Percentiles rank a stretch among this genome's conserved stretches.
Evolutionary conservation across 1,140 invertebrate species (phyloP).

Genomic region (Monochamus saltuarius): DNA sequence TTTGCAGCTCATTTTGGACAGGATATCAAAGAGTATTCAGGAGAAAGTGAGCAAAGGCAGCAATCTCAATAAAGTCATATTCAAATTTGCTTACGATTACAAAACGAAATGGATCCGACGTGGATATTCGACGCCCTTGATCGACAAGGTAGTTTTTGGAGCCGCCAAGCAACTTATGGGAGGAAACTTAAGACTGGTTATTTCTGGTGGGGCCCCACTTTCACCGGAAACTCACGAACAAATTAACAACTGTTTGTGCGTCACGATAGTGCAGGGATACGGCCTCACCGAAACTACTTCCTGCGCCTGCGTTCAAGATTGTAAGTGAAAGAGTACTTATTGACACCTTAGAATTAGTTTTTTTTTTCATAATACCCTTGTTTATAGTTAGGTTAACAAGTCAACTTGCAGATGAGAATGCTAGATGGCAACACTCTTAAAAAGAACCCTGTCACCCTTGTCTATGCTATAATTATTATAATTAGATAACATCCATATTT

Average conservation of each 20-base stretch:
- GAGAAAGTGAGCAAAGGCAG: slow-evolving; percentile 84
- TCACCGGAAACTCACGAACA: slow-evolving; percentile 95
- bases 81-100: slow-evolving; percentile 91
- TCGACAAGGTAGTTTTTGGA: slow-evolving; percentile 78
- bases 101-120: slow-evolving; percentile 82
- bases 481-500: too few species aligned
- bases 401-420: too few species aligned
- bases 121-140: slow-evolving; percentile 81
- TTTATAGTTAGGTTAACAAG: too few species aligned
- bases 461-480: too few species aligned
- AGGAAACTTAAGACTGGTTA: slow-evolving; percentile 80
- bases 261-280: slow-evolving; percentile 91
- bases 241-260: slow-evolving; percentile 90
- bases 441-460: too few species aligned
- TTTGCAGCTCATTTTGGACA: slow-evolving; percentile 85
- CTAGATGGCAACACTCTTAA: too few species aligned
- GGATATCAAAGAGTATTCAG: slow-evolving; percentile 93
- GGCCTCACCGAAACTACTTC: slow-evolving; percentile 97
- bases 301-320: slow-evolving; percentile 86
- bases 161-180: slow-evolving; percentile 81
- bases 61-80: slow-evolving; percentile 73
- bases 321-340: slow-evolving; percentile 57
- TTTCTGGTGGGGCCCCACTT: slow-evolving; percentile 92
- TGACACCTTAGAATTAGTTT: too few species aligned
- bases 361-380: too few species aligned